Evolutionary conservation across 2,888 invertebrate genomes (phyloP).

Genomic region (Hypsopygia costalis): DNA sequence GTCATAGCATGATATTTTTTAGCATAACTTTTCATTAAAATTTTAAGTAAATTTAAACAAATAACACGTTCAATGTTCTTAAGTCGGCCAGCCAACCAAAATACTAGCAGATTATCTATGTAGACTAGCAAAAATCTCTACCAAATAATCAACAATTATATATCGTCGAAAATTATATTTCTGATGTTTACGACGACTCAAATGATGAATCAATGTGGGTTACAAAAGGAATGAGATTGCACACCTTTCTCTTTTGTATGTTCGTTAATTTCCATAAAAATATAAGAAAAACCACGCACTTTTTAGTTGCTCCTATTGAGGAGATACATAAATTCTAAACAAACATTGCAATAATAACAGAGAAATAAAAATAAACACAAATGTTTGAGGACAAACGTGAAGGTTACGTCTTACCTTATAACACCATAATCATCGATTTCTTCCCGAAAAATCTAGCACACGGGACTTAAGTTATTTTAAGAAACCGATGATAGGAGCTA

Average conservation of each 20-base stretch:
- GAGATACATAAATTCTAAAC: background rate
- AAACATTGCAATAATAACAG: background rate
- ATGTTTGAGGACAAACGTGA: slow-evolving; percentile 44
- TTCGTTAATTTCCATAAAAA: no score
- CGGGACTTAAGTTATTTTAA: background rate
- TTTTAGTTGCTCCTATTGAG: background rate
- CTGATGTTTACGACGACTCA: no score
- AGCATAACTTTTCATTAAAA: no score
- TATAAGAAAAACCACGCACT: background rate
- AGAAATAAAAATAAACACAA: slow-evolving; percentile 37
- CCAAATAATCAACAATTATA: no score
- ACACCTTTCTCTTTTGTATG: slow-evolving; percentile 54
- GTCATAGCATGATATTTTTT: no score
- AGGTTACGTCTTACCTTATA: slow-evolving; percentile 52
- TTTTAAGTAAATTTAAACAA: no score
- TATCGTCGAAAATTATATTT: no score
- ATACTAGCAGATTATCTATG: no score
- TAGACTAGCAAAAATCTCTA: no score
- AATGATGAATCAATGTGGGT: slow-evolving; percentile 43
- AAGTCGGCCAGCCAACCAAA: no score
- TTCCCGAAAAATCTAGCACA: slow-evolving; percentile 9
- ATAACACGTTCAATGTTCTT: no score
- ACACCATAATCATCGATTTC: slow-evolving; percentile 38
- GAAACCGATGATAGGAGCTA: background rate
- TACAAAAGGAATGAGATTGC: slow-evolving; percentile 37